These are phyloP conservation scores for Prunella strophiata DNA, from an alignment of 2,797 vertebrate species.

Conservation along the genomic window DNA sequence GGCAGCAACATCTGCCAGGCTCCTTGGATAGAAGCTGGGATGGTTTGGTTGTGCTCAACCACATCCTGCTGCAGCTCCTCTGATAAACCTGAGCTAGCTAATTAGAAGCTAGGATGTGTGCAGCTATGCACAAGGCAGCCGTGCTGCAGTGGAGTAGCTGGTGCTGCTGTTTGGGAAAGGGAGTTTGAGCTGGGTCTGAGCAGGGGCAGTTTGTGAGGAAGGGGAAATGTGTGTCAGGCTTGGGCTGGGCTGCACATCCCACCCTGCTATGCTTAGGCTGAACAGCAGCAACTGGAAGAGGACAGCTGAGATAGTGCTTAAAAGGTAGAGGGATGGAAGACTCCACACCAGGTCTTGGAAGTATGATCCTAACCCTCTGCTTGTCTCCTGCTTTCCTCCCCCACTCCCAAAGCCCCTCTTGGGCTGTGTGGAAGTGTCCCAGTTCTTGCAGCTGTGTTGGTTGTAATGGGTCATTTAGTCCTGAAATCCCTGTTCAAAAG, in stretches of 20 bases:
- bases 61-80: slow-evolving; percentile 36
- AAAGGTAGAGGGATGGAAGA: not conserved
- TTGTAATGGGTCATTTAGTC: slow-evolving; percentile 74
- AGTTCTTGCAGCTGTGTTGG: slow-evolving; percentile 73
- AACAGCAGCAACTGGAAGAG: not conserved
- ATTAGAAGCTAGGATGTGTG: not conserved
- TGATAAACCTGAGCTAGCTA: slow-evolving; percentile 4
- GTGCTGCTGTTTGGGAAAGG: not conserved
- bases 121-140: not conserved
- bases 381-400: slow-evolving; percentile 9
- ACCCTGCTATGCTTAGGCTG: not conserved
- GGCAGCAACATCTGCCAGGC: not conserved
- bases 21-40: not conserved
- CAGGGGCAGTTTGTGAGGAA: accelerated
- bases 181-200: not conserved
- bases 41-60: not conserved
- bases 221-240: not conserved
- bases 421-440: slow-evolving; percentile 58
- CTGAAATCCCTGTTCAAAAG: slow-evolving; percentile 66
- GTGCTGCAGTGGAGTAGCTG: accelerated
- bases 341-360: not conserved
- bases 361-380: not conserved
- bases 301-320: not conserved
- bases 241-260: not conserved
- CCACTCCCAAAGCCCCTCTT: slow-evolving; percentile 13